Percentiles rank a stretch among this genome's conserved stretches.
Evolutionary conservation across 2,888 invertebrate species (phyloP).

Genomic region (Drosophila tanythrix): DNA sequence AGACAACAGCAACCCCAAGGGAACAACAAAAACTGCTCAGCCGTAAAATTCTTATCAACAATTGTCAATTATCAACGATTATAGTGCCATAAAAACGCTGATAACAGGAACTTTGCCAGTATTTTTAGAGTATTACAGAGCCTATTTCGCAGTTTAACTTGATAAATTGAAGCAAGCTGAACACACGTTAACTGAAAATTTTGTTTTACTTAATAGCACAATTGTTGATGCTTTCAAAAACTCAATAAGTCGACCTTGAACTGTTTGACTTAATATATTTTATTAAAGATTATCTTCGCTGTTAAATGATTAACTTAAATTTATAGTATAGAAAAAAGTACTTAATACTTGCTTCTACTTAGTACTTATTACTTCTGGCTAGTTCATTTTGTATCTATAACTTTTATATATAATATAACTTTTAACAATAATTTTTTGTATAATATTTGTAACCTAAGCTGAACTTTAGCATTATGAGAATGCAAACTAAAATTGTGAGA

Average conservation of each 20-base stretch:
- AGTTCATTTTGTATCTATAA: neutral
- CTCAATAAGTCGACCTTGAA: too few relatives aligned
- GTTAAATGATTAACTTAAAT: neutral
- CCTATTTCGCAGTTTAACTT: neutral
- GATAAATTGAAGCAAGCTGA: neutral
- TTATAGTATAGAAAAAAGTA: neutral
- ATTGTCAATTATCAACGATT: conserved; percentile 43
- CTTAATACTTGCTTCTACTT: neutral
- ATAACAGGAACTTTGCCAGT: conserved; percentile 20
- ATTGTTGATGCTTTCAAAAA: neutral
- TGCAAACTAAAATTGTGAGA: neutral
- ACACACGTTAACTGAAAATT: neutral
- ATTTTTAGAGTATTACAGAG: conserved; percentile 32
- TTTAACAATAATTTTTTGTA: neutral
- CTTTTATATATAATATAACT: neutral
- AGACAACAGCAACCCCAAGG: neutral
- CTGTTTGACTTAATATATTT: too few relatives aligned
- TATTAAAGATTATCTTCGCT: neutral
- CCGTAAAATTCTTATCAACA: conserved; percentile 33
- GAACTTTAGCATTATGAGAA: neutral
- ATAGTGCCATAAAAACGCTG: conserved; percentile 23
- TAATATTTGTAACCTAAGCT: neutral
- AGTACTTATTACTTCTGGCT: too few relatives aligned
- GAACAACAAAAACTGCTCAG: neutral
- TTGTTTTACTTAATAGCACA: neutral